Percentiles rank a stretch among this genome's conserved stretches.
phyloP scores from a whole-genome alignment of 2,888 invertebrate genomes.

The Vesta saturnalis region DNA sequence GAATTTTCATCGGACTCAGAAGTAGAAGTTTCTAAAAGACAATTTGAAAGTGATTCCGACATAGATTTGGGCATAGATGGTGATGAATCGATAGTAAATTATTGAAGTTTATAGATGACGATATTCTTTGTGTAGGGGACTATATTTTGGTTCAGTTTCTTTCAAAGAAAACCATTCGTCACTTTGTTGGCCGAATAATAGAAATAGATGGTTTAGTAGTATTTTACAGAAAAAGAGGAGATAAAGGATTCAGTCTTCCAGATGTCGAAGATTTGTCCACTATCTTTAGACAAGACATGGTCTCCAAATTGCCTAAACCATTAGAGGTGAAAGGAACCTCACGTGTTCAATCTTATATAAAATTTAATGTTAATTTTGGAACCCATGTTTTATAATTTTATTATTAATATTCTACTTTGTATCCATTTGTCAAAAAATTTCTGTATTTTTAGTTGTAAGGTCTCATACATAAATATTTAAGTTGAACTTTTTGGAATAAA shows the following conservation, averaged over 20 bases:
- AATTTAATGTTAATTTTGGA: background rate
- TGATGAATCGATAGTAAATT: background rate
- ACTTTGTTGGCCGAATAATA: background rate
- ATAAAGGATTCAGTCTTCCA: too few species aligned
- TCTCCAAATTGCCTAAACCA: background rate
- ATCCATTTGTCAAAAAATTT: background rate
- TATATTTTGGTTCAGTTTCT: background rate
- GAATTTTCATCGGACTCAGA: too few species aligned
- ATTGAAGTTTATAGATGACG: background rate
- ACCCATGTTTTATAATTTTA: background rate
- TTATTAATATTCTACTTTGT: background rate
- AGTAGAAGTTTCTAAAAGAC: too few species aligned
- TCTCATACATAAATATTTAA: background rate
- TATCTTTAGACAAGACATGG: background rate
- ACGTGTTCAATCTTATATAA: too few species aligned
- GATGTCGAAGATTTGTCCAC: too few species aligned
- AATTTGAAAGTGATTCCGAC: too few species aligned
- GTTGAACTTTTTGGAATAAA: background rate
- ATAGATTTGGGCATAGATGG: too few species aligned
- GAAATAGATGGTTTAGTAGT: background rate
- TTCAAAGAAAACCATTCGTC: background rate
- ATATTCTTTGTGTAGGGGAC: background rate
- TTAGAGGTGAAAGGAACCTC: background rate
- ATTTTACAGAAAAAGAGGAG: background rate
- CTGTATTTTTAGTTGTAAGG: background rate